Conservation (phyloP, 2,113 vertebrate genomes). For the Elephas maximus region DNA sequence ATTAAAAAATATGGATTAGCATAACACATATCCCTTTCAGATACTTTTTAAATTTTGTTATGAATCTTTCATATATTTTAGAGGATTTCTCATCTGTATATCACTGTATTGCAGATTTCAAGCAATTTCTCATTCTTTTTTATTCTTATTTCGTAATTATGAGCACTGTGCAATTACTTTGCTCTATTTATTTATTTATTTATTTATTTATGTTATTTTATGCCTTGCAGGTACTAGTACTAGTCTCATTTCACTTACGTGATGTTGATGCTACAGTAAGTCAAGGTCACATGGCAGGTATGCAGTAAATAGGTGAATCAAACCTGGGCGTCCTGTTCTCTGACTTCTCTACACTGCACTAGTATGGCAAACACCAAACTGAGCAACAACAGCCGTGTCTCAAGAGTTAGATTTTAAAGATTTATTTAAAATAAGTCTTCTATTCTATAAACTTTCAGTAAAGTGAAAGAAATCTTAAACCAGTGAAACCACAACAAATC, state of each 20-base stretch:
- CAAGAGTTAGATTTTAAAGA: not conserved
- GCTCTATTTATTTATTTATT: not conserved
- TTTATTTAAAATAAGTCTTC: not conserved
- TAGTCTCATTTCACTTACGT: not conserved
- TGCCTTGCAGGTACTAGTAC: not conserved
- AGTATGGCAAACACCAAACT: too few relatives aligned
- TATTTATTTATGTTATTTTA: not conserved
- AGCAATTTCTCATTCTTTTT: not conserved
- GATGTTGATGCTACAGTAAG: not conserved
- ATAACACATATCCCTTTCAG: not conserved
- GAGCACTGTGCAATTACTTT: not conserved
- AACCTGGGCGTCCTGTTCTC: not conserved
- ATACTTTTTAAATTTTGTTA: not conserved
- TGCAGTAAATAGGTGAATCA: not conserved
- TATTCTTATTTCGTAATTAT: not conserved
- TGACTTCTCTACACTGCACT: not conserved
- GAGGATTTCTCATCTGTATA: not conserved
- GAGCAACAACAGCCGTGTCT: not conserved
- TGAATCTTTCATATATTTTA: not conserved
- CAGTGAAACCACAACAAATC: not conserved
- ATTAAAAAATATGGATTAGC: not conserved
- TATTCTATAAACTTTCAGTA: not conserved
- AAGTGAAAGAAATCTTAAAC: conserved; percentile 17
- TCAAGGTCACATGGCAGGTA: not conserved
- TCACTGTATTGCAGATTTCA: not conserved